Conservation (phyloP, 2,888 invertebrate genomes). For the Drosophila austrosaltans region DNA sequence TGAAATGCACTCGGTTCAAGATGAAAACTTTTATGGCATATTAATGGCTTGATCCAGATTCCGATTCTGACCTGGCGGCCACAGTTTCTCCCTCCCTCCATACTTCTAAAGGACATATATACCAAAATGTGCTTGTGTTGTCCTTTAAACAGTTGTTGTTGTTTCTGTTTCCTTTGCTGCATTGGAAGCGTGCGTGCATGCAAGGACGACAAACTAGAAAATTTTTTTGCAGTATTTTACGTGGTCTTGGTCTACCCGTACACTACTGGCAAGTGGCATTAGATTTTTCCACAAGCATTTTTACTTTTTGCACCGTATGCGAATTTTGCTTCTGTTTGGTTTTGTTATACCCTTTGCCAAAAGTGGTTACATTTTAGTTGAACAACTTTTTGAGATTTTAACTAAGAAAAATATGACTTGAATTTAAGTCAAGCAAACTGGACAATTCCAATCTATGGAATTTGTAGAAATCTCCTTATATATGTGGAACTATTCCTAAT, state of each 20-base stretch:
- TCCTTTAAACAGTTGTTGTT: neutral
- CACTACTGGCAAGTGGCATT: constrained; percentile 51
- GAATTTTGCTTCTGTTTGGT: constrained; percentile 40
- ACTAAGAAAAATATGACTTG: no score
- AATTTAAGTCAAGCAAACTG: no score
- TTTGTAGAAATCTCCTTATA: no score
- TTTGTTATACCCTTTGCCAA: constrained; percentile 10
- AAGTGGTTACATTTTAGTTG: constrained; percentile 21
- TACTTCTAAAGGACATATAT: constrained; percentile 45
- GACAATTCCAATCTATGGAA: no score
- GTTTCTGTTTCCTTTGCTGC: constrained; percentile 20
- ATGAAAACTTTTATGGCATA: constrained; percentile 48
- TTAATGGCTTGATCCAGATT: constrained; percentile 50
- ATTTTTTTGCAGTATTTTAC: constrained; percentile 62
- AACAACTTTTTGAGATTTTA: neutral
- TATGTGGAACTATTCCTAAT: no score
- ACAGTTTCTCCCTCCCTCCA: constrained; percentile 35
- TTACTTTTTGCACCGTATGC: constrained; percentile 57
- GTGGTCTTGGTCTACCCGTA: constrained; percentile 45
- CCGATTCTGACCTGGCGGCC: constrained; percentile 43
- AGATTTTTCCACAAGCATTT: constrained; percentile 70
- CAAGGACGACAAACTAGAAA: constrained; percentile 69
- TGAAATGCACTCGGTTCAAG: constrained; percentile 61
- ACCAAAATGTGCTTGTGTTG: constrained; percentile 57
- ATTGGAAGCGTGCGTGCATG: constrained; percentile 69